Base-by-base conservation (phyloP, 1,140 invertebrate species). In the Prorops nasuta region DNA sequence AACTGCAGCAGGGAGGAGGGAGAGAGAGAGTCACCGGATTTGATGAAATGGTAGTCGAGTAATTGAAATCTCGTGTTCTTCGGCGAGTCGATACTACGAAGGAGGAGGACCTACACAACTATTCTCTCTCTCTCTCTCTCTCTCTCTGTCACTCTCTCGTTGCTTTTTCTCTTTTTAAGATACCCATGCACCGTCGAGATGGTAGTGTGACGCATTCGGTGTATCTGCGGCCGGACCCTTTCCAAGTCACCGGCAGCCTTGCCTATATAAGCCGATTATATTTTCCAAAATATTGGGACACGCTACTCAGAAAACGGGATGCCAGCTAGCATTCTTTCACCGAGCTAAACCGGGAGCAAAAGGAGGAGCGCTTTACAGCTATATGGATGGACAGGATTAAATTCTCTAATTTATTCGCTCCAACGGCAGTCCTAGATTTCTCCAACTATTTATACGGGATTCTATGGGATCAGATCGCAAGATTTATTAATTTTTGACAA, bases 51-150 rank as follows among this genome's bases (percentile, higher is more conserved):
- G 64, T 63, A 66, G 63, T 59, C 54, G 51, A 60, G 66, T 72
- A 72, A 71, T 72, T 72, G 69, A 72, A 69, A 72, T 72, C 60
- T 67, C 68, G 58, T 72, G 67, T 72, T 71, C 64, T 59, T 63
- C 60, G 57, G 63, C 55, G 52, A 63, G 64, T 67, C 59, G 64
- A 71, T 72, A 67, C 60, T 54, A 65, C 54, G 56, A 65, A 41
- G 49, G 28, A 48, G 42, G 42, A 37, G 35, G 34, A 28, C 50
- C 21, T 44, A 9, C 15, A 19, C 28, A 20, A 37, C 20, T 15
- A 38, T 22, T n/a, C 44, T 7, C 44, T 46, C 15, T 39, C n/a
- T 31, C 12, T 28, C 46, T 4, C 17, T 28, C 20, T 18, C 20
- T 14, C 17, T 36, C 20, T 49, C 21, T 18, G 28, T 52, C 32